These are phyloP conservation scores for Troides helena DNA, from an alignment of 2,888 invertebrate species.

Conservation along the genomic window DNA sequence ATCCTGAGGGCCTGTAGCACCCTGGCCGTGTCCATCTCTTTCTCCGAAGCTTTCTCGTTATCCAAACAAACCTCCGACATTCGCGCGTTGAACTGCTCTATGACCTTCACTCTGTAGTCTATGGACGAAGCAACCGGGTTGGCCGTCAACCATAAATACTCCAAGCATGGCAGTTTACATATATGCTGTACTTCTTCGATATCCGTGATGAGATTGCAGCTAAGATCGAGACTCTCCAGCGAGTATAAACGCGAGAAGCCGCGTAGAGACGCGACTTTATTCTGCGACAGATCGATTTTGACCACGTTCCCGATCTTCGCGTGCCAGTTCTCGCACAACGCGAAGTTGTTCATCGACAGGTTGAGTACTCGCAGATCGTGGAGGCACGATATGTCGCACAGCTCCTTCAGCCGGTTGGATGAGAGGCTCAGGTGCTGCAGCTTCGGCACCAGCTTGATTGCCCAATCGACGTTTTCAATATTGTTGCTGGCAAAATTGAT, in stretches of 20 bases:
- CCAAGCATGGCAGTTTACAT: slow-evolving; percentile 91
- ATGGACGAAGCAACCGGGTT: slow-evolving; percentile 92
- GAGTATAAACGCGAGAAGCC: slow-evolving; percentile 92
- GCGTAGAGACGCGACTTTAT: slow-evolving; percentile 85
- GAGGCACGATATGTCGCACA: slow-evolving; percentile 88
- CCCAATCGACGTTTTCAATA: slow-evolving; percentile 88
- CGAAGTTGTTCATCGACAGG: slow-evolving; percentile 89
- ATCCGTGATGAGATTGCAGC: slow-evolving; percentile 90
- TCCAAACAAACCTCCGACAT: slow-evolving; percentile 92
- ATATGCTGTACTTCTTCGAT: slow-evolving; percentile 90
- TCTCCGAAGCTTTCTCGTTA: slow-evolving; percentile 91
- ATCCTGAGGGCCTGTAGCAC: slow-evolving; percentile 92
- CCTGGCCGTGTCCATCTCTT: slow-evolving; percentile 94
- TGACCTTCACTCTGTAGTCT: slow-evolving; percentile 94
- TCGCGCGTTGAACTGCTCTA: slow-evolving; percentile 92
- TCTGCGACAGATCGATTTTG: slow-evolving; percentile 91
- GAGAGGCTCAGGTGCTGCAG: slow-evolving; percentile 86
- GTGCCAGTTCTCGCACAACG: slow-evolving; percentile 87
- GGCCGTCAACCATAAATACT: slow-evolving; percentile 91
- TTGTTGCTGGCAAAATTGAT: slow-evolving; percentile 90
- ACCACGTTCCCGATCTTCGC: slow-evolving; percentile 93
- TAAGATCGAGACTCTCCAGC: slow-evolving; percentile 90
- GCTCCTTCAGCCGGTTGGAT: slow-evolving; percentile 87
- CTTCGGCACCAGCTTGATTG: slow-evolving; percentile 87
- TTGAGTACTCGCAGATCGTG: slow-evolving; percentile 88